These are phyloP conservation scores for Epinephelus coioides DNA, from an alignment of 2,797 vertebrate species.

Conservation along the genomic window DNA sequence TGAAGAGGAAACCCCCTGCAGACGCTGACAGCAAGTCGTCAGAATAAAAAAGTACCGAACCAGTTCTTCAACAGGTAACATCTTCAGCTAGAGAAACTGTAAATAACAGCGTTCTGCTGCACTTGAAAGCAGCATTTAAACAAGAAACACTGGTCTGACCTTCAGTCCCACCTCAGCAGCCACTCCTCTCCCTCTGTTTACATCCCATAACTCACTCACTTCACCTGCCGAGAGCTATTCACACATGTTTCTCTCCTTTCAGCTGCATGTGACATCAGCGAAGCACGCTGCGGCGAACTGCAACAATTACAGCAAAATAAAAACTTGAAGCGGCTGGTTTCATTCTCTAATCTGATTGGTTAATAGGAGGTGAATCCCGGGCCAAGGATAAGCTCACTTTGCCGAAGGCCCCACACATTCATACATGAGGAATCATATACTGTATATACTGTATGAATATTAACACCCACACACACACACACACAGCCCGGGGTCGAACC, in stretches of 20 bases:
- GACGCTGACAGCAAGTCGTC: not conserved
- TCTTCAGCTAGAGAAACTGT: not conserved
- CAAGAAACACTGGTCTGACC: constrained; percentile 43
- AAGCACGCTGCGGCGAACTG: not conserved
- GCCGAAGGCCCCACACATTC: constrained; percentile 22
- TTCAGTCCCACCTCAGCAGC: constrained; percentile 38
- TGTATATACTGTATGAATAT: not conserved
- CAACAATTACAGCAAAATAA: not conserved
- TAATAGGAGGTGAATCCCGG: constrained; percentile 19
- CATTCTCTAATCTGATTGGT: constrained; percentile 25
- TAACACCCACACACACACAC: constrained; percentile 1
- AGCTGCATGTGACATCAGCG: not conserved
- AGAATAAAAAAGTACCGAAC: not conserved
- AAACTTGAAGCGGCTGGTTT: not conserved
- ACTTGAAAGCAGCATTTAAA: constrained; percentile 42
- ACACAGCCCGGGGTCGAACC: not conserved
- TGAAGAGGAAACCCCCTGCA: not conserved
- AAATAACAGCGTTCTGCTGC: constrained; percentile 33
- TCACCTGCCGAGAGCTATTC: constrained; percentile 21
- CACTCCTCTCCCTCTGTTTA: constrained; percentile 44
- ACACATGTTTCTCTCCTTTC: constrained; percentile 2
- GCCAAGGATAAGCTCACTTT: constrained; percentile 15
- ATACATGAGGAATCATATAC: constrained; percentile 13
- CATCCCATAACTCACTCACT: constrained; percentile 43
- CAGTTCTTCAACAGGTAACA: not conserved